Evolutionary conservation across 2,797 vertebrate species (phyloP).

Genomic region (Rhinella marina): DNA sequence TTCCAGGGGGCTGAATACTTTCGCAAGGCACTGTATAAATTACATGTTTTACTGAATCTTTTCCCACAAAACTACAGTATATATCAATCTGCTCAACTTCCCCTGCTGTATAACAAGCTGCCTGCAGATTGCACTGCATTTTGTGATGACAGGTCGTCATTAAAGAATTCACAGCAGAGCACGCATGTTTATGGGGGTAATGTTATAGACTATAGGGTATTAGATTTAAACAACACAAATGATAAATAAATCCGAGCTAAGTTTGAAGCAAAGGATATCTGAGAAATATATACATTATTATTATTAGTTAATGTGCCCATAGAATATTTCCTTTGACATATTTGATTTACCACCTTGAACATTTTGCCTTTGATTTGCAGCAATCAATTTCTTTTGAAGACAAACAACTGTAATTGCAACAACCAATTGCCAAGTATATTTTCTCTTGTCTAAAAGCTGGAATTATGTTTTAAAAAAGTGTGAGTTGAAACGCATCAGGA

Average conservation of each 20-base stretch:
- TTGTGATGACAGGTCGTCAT: too few species aligned
- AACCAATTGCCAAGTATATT: slow-evolving; percentile 42
- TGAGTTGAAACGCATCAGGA: slow-evolving; percentile 18
- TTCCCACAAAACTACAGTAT: too few species aligned
- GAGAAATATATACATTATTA: not conserved
- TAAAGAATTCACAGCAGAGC: too few species aligned
- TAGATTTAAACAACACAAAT: not conserved
- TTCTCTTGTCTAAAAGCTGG: slow-evolving; percentile 39
- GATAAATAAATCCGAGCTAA: not conserved
- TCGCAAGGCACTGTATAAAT: too few species aligned
- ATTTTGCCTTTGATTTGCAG: slow-evolving; percentile 40
- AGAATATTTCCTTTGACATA: not conserved
- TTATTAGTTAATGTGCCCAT: not conserved
- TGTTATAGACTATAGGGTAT: not conserved
- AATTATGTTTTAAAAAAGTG: slow-evolving; percentile 54
- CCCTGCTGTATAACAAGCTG: too few species aligned
- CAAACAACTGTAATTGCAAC: slow-evolving; percentile 24
- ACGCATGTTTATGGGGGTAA: not conserved
- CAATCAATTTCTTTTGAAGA: slow-evolving; percentile 45
- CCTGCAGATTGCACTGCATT: too few species aligned
- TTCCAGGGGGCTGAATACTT: too few species aligned
- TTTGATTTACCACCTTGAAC: slow-evolving; percentile 7
- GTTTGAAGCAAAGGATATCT: not conserved
- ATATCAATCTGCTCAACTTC: too few species aligned
- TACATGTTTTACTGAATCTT: too few species aligned